Base-by-base conservation (phyloP, 2,113 vertebrate genomes). In the Colinus virginianus region DNA sequence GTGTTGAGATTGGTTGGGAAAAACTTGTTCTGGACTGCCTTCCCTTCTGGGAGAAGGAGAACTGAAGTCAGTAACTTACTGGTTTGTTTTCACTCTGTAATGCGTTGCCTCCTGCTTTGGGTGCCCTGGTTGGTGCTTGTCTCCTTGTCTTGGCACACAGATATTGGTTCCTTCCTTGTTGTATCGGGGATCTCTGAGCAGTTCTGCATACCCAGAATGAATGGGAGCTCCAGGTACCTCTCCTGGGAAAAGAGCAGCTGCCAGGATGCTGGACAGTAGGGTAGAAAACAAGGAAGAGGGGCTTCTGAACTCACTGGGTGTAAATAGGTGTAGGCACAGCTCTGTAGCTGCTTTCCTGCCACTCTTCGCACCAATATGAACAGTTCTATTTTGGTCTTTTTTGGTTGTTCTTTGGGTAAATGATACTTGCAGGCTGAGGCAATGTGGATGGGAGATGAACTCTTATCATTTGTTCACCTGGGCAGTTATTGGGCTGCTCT, bases 171-270 rank as follows among this genome's bases (percentile, higher is more conserved):
- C 22, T 74, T 45, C 90, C 17, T 38, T 83, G 30, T 70, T 87
- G 53, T 5, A 1, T 9, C 64, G 11, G 0, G 16, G 14, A 11
- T 82, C 62, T 74, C 61, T 62, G 42, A 48, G 72, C 26, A 17
- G 36, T 26, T 74, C 21, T 74, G 40, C 23, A 23, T 11, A 0
- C 25, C 2, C 18, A 58, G 80, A 70, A 23, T 49, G 83, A 67
- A 3, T 0, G 2, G 32, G 55, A 40, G 48, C 9, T 43, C 43
- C 8, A 0, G 3, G n/a, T 76, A 16, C 36, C 49, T 64, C 32
- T 34, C 25, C 28, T 72, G 63, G 20, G 51, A 51, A 43, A 12
- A 36, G 51, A 5, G 28, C 6, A 42, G 32, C 46, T 84, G 74
- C 43, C 32, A 28, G 12, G 66, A 28, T 75, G 69, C 38, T 81